Base-by-base conservation (phyloP, 35 echinoderm and acorn worm genomes). In the Apostichopus parvimensis region DNA sequence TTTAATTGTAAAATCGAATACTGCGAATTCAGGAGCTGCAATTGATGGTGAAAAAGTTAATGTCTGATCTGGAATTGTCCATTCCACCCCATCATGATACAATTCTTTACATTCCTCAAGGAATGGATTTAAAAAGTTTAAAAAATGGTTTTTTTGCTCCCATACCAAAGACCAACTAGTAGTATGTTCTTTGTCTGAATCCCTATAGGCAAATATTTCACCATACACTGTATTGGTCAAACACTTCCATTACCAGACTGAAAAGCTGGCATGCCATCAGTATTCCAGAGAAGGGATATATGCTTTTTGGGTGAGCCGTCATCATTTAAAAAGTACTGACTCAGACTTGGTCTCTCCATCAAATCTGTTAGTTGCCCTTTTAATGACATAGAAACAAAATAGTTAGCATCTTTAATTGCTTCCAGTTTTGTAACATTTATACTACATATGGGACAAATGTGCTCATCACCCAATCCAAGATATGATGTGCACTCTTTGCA, bases 251-350 rank as follows among this genome's bases (percentile, higher is more conserved):
- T 79, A 57, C 75, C 77, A 57, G 78, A 92, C 22, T 83, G 80
- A 80, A 92, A 83, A 66, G 79, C 79, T 82, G 91, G 77, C 52
- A 83, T 80, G 10, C 91, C 91, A 83, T 92, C 91, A 83, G 34
- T 60, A 83, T 82, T 81, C 91, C 91, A 92, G 24, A 57, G 20
- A 9, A 92, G 6, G 26, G 56, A 82, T 60, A 60, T 60, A 52
- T 84, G 34, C 56, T 92, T 28, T 76, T 90, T 83, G 80, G 80
- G 22, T 34, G 23, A 34, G 7, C 54, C 80, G 8, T 83, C 22
- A 57, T 55, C 53, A 83, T 83, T 34, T 34, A 83, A 57, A 34
- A 83, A 83, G 14, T 83, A 83, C 4, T 18, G 34, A 13, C 53
- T 13, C 45, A 83, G 58, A 12, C 58, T 60, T 60, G 58, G 11